Conservation (phyloP, 1,140 invertebrate species). For the Drosophila athabasca region DNA sequence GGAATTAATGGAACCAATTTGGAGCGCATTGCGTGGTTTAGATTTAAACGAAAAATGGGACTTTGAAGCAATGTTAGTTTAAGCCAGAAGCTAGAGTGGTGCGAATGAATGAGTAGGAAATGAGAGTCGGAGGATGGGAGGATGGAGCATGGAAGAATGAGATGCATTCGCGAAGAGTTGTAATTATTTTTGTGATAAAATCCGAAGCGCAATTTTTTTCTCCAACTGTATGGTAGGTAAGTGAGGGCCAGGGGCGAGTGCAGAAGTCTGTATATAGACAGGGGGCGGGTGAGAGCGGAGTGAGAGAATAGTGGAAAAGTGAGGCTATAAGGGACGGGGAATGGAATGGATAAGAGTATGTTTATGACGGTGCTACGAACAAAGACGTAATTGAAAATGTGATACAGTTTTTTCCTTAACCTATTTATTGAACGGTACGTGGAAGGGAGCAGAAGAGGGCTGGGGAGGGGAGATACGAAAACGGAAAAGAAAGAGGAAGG, state of each 20-base stretch:
- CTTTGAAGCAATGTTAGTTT: conserved; percentile 71
- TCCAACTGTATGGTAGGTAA: conserved; percentile 76
- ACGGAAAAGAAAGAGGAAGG: conserved; percentile 3
- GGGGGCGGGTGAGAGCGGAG: conserved; percentile 1
- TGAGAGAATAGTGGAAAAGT: background rate
- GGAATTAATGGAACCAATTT: conserved; percentile 71
- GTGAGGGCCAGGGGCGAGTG: conserved; percentile 1
- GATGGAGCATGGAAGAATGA: background rate
- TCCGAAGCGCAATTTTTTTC: conserved; percentile 79
- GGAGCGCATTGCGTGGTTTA: conserved; percentile 51
- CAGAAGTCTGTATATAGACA: conserved; percentile 21
- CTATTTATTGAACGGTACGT: conserved; percentile 69
- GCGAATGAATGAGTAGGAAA: background rate
- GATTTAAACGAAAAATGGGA: conserved; percentile 42
- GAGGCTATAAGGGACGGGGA: background rate
- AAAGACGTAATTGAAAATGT: conserved; percentile 84
- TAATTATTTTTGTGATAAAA: conserved; percentile 82
- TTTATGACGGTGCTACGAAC: conserved; percentile 82
- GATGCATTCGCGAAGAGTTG: conserved; percentile 59
- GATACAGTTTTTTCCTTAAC: conserved; percentile 82
- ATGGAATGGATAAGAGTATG: conserved; percentile 41
- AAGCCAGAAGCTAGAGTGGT: conserved; percentile 17
- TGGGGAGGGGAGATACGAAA: background rate
- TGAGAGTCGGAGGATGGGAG: conserved; percentile 2
- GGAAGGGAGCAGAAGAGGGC: conserved; percentile 14